Base-by-base conservation (phyloP, 2,113 vertebrate species). In the Lepus americanus region DNA sequence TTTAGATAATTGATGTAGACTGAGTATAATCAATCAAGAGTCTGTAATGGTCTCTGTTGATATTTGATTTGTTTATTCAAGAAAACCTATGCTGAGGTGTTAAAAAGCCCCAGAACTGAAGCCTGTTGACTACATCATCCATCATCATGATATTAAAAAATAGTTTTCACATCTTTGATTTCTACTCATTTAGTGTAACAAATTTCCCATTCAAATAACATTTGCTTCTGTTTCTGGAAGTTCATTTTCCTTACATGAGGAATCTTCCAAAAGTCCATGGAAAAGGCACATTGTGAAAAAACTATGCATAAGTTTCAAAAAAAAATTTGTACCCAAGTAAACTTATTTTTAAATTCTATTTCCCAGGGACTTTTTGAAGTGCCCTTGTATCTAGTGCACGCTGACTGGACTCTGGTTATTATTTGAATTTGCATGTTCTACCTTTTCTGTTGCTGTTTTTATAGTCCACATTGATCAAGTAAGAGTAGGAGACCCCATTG, bases 1-100 rank as follows among this genome's bases (percentile, higher is more conserved):
- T 23, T 95, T 63, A 84, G 67, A 80, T 87, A 93, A 81, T 79
- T 84, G 67, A 27, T 55, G 14, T 72, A 89, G 55, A 10, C 22
- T 61, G 67, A 73, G 80, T 87, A 66, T 85, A 88, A 69, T 76
- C n/a, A 44, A 91, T 66, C n/a, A 93, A 29, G 72, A 69, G 3
- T 84, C 51, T 85, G 72, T 23, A 23, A 70, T 80, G 22, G 51
- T 76, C 53, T 36, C 39, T 51, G 69, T 66, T 91, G 83, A 87
- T 4, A 79, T 69, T 33, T 92, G 73, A 70, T 55, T 73, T 89
- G 22, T 59, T 93, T 82, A 61, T 81, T 88, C 25, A 82, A 73
- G 70, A 36, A 80, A 64, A 84, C 63, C 23, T 17, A 74, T 51
- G 67, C 31, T 53, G 66, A 55, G 53, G 1, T 85, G 89, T 82